A percentile compares a stretch with the other conserved stretches of the same genome.
Evolutionary conservation across 2,888 invertebrate species (phyloP).

Genomic region (Galeruca laticollis): DNA sequence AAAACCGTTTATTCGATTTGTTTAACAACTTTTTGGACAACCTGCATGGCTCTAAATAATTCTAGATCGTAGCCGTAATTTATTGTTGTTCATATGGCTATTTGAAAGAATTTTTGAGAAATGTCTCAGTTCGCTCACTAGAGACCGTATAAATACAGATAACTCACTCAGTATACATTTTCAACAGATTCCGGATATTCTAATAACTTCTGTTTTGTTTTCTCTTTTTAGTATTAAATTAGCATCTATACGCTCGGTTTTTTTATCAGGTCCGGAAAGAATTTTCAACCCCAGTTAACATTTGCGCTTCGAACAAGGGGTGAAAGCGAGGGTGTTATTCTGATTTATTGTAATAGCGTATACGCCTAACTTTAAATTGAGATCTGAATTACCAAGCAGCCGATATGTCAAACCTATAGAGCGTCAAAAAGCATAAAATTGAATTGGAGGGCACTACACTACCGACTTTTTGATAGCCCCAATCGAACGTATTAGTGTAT

Average conservation of each 20-base stretch:
- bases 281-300: constrained; percentile 37
- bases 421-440: constrained; percentile 67
- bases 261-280: constrained; percentile 22
- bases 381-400: constrained; percentile 67
- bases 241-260: constrained; percentile 2
- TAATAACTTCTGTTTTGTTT: not conserved
- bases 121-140: too few relatives aligned
- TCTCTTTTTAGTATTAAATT: not conserved
- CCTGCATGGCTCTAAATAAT: too few relatives aligned
- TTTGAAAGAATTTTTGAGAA: too few relatives aligned
- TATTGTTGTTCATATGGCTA: too few relatives aligned
- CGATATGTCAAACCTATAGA: constrained; percentile 41
- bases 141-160: too few relatives aligned
- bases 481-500: constrained; percentile 13
- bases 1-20: too few relatives aligned
- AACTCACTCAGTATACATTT: too few relatives aligned
- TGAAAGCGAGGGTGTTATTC: constrained; percentile 53
- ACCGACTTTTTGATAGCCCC: constrained; percentile 39
- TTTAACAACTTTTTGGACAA: too few relatives aligned
- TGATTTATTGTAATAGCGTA: constrained; percentile 67
- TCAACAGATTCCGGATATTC: too few relatives aligned
- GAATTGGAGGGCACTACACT: constrained; percentile 58
- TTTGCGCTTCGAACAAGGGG: constrained; percentile 34
- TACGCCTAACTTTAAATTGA: constrained; percentile 67
- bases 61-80: too few relatives aligned